Base-by-base conservation (phyloP, 1,140 invertebrate genomes). In the Macrobrachium rosenbergii region DNA sequence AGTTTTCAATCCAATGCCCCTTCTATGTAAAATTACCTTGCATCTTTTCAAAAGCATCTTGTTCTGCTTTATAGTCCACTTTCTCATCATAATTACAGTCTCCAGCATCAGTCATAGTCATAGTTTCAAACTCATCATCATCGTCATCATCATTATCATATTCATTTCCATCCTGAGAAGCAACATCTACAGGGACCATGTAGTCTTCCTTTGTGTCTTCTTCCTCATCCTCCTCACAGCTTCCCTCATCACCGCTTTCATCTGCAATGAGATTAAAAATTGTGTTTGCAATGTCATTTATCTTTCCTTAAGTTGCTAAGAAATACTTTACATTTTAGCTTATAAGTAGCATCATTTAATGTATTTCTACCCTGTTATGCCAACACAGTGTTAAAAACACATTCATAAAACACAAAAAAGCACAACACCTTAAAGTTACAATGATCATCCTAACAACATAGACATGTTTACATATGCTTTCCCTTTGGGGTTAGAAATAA, bases 51-150 rank as follows among this genome's bases (percentile, higher is more conserved):
- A 88, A 23, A 45, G 80, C 73, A 69, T 91, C 91, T 88, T 91
- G 90, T 67, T 90, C 90, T 58, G 91, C 91, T 37, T 90, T 90
- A 21, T 90, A 88, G 21, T 91, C 90, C 58, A 91, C 89, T 58
- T 90, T 84, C 12, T 91, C 90, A 72, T 90, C 90, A 62, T 90
- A 87, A 59, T 87, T 82, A 21, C 23, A 67, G 10, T 78, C 84
- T 43, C 81, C 84, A 7, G 78, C 60, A 62, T 87, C 78, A 3
- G 78, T 62, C 52, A 87, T 37, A 5, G 84, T 81, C 84, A 87
- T 62, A 2, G 78, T 75, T 23, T 87, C 78, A 12, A 75, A 81
- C 23, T 87, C 84, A 11, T 86, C 84, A 17, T 76, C 69, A 16
- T 83, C 82, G 0, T 87, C 84, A 8, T 87, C 84, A 0, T 83